Base-by-base conservation (phyloP, 2,113 vertebrate species). In the Diglossa brunneiventris region DNA sequence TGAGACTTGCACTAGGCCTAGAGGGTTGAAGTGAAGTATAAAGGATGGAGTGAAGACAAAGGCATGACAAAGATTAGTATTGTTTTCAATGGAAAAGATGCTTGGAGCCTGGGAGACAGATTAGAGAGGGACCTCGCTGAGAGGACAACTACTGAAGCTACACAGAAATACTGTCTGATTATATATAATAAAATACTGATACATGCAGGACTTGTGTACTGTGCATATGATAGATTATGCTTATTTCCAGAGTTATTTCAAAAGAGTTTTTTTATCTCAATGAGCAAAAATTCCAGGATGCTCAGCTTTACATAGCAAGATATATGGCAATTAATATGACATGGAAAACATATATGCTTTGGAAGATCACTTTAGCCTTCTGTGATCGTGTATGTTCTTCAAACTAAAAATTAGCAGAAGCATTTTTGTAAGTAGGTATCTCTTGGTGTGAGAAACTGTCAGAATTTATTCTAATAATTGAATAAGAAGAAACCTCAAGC, bases 201-300 rank as follows among this genome's bases (percentile, higher is more conserved):
- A n/a, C n/a, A n/a, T n/a, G n/a, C n/a, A n/a, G n/a, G n/a, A n/a
- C n/a, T 31, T 63, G 22, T 18, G 31, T 35, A 20, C 37, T 49
- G 6, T 44, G 13, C 7, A 62, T n/a, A 41, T 37, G 5, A 15
- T 20, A 26, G 4, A 15, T 4, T 10, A 21, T 31, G 28, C 3
- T 67, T 63, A 63, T 69, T 83, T 80, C 35, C n/a, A 44, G 31
- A 14, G 1, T 61, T 58, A 41, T 55, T 87, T 67, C 33, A 47
- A 49, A 64, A 23, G 22, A 37, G 31, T 23, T 30, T 24, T 2
- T 44, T 63, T 5, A 44, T 35, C 0, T 0, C 2, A 53, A 20
- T 41, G 2, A 84, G 18, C 16, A 66, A 53, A 59, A 78, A 53
- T 37, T 87, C 6, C n/a, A 44, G 11, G 5, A 37, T 37, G 16